A percentile compares a stretch with the other conserved stretches of the same genome.
Evolutionary conservation across 2,113 vertebrate species (phyloP).

Genomic region (Micromys minutus): DNA sequence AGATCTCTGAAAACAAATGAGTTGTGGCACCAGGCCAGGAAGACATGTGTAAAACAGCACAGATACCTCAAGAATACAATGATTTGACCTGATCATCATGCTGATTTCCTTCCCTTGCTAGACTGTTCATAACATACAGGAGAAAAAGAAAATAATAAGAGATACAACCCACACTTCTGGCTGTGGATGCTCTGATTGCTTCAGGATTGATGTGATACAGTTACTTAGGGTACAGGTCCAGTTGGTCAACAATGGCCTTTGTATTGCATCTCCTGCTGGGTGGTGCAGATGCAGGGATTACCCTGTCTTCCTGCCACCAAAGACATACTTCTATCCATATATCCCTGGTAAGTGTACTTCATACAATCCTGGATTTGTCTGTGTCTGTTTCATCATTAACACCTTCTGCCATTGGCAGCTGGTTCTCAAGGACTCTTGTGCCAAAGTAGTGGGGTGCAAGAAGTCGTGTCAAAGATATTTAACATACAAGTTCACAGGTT

Average conservation of each 20-base stretch:
- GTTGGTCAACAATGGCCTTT: background rate
- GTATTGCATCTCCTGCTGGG: background rate
- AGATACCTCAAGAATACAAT: background rate
- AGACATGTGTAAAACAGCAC: background rate
- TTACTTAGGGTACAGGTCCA: background rate
- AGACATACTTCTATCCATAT: background rate
- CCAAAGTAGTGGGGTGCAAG: background rate
- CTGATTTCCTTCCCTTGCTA: background rate
- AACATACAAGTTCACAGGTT: background rate
- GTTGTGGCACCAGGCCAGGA: background rate
- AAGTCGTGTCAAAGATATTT: background rate
- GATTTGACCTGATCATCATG: background rate
- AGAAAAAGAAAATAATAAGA: background rate
- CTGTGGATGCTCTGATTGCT: background rate
- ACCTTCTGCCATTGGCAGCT: background rate
- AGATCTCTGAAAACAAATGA: background rate
- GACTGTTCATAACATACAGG: background rate
- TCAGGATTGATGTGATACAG: background rate
- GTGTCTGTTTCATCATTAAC: background rate
- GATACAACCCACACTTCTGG: background rate
- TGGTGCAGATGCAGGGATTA: too few relatives aligned
- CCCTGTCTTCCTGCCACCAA: background rate
- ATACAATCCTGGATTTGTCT: background rate
- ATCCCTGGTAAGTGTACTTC: background rate
- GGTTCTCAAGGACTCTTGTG: background rate